Evolutionary conservation across 2,888 invertebrate species (phyloP).

Genomic region (Caenorhabditis panamensis): DNA sequence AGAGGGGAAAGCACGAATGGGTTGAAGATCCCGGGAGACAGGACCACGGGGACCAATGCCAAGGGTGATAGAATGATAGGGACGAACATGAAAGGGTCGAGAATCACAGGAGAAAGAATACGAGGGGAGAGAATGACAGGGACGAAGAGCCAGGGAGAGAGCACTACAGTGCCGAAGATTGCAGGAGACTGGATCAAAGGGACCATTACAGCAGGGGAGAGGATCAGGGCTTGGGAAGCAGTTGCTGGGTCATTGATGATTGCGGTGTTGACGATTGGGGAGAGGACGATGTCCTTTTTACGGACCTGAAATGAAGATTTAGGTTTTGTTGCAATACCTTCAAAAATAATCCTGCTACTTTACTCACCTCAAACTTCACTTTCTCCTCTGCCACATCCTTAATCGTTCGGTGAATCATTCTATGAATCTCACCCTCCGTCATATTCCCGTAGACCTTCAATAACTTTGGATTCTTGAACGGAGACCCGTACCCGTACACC

Average conservation of each 20-base stretch:
- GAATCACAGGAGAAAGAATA: slow-evolving; percentile 53
- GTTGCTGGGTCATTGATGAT: too few relatives aligned
- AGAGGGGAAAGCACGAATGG: slow-evolving; percentile 66
- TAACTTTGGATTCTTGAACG: slow-evolving; percentile 64
- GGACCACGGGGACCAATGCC: slow-evolving; percentile 65
- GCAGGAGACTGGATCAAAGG: slow-evolving; percentile 61
- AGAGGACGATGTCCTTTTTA: too few relatives aligned
- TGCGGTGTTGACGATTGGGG: too few relatives aligned
- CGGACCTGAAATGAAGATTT: too few relatives aligned
- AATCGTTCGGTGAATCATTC: slow-evolving; percentile 57
- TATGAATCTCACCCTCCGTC: slow-evolving; percentile 38
- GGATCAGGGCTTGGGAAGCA: slow-evolving; percentile 53
- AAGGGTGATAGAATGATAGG: slow-evolving; percentile 71
- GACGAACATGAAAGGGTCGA: slow-evolving; percentile 66
- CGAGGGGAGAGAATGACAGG: slow-evolving; percentile 64
- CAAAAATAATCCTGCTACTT: background rate
- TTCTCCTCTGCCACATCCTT: slow-evolving; percentile 55
- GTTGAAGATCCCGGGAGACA: slow-evolving; percentile 65
- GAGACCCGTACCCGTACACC: slow-evolving; percentile 73
- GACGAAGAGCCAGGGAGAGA: slow-evolving; percentile 71
- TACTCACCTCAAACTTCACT: slow-evolving; percentile 54
- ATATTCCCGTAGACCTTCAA: slow-evolving; percentile 54
- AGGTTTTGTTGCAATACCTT: too few relatives aligned
- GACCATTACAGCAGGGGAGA: slow-evolving; percentile 50
- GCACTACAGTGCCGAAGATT: slow-evolving; percentile 55